Evolutionary conservation across 37 sponge, comb jelly and placozoan genomes (phyloP), one percentile per base, ranked within the genome.

Genomic region (Axinella damicornis): DNA sequence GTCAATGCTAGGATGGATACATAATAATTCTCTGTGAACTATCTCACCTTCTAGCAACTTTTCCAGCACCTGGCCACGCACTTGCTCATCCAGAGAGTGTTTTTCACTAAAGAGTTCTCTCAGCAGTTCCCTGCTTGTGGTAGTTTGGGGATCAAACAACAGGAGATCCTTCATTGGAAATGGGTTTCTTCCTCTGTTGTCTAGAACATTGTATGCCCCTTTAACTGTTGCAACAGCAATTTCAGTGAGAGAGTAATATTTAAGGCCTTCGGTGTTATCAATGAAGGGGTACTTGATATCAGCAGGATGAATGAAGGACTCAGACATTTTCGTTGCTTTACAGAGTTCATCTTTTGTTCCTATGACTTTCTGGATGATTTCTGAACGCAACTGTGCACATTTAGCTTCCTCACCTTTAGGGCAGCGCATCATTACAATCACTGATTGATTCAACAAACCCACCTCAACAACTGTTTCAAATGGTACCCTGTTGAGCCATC

Each of bases 381-480:
- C 25, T 27, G 62, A 61, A 11, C 77, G 20, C 18, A 76, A 62
- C 6, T 57, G 20, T 9, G 56, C 53, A 53, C 77, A 76, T 25
- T 76, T 36, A 18, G 56, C 31, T 30, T 76, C 62, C 9, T 55
- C 2, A 58, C 62, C 77, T 30, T 57, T 27, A 58, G 67, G 69
- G 39, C 69, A 80, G 36, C 69, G 35, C 81, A 80, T 80, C 27
- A 27, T 39, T 33, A 80, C 53, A 33, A 53, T 52, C 18, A 76
- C 22, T 22, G 37, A 71, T 24, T 39, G 81, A 40, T 15, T 21
- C 37, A 41, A 53, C 35, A 56, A 52, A 20, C 69, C 65, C 36
- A 81, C 46, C 53, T 81, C 82, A 30, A 81, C 71, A 69, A 65
- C 24, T 27, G 32, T 54, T 46, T 55, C 69, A 57, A 65, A 69